A percentile compares a stretch with the other conserved stretches of the same genome.
These are phyloP conservation scores for Cotesia vestalis DNA, from an alignment of 1,140 invertebrate species.

Conservation along the genomic window DNA sequence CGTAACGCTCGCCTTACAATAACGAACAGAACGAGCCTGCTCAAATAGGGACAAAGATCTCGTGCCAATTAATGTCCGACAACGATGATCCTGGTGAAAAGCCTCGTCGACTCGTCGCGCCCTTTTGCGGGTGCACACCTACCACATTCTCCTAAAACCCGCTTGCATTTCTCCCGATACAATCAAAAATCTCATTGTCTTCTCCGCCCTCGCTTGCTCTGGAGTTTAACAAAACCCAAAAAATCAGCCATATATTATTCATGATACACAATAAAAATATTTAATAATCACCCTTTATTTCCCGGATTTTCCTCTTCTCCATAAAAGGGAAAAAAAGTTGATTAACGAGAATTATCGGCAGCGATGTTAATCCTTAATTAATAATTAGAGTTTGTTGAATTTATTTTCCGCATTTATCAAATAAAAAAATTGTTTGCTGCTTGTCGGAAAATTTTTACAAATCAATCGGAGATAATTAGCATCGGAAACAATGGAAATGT, in stretches of 20 bases:
- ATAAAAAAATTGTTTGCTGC: neutral
- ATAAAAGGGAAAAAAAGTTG: neutral
- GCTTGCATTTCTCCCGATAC: neutral
- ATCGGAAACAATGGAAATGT: conserved; percentile 10
- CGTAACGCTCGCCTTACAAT: conserved; percentile 33
- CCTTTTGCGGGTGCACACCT: conserved; percentile 26
- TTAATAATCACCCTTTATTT: no score
- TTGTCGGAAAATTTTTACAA: neutral
- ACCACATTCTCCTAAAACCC: neutral
- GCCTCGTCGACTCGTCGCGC: conserved; percentile 21
- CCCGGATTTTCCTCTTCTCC: neutral
- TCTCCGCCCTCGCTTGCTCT: no score
- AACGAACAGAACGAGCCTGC: conserved; percentile 25
- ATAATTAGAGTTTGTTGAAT: conserved; percentile 9
- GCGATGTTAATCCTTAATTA: conserved; percentile 4
- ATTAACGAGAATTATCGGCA: conserved; percentile 18
- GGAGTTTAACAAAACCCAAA: no score
- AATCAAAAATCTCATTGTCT: no score
- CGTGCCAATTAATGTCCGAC: conserved; percentile 40
- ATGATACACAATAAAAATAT: no score
- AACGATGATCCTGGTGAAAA: conserved; percentile 31
- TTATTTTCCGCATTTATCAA: neutral
- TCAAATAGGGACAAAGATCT: conserved; percentile 36
- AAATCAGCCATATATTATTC: no score
- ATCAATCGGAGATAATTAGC: conserved; percentile 12